Percentiles rank a stretch among this genome's conserved stretches.
phyloP scores from a whole-genome alignment of 2,797 vertebrate genomes.

The Harpagifer antarcticus region DNA sequence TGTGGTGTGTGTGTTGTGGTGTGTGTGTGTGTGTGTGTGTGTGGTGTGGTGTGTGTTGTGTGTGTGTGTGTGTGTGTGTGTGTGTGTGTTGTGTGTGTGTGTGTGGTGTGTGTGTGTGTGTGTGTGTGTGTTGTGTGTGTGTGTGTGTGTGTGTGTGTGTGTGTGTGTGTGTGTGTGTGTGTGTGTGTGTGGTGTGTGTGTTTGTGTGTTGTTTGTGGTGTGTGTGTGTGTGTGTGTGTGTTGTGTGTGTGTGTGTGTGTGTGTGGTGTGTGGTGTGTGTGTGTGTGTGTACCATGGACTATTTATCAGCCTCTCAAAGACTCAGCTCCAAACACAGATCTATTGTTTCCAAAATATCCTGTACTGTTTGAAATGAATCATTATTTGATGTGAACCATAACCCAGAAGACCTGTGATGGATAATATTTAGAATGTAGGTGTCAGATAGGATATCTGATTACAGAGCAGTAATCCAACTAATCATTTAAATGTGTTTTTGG shows the following conservation, averaged over 20 bases:
- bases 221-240: too few species aligned
- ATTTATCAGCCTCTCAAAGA: background rate
- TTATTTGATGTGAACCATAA: background rate
- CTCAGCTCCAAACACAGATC: background rate
- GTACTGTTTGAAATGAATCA: background rate
- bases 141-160: background rate
- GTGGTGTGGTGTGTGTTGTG: too few species aligned
- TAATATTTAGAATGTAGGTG: slow-evolving; percentile 1
- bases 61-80: too few species aligned
- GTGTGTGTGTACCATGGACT: background rate
- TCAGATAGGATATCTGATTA: background rate
- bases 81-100: too few species aligned
- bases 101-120: too few species aligned
- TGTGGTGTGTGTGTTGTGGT: too few species aligned
- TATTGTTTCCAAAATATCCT: background rate
- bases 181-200: too few species aligned
- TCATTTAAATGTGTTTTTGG: background rate
- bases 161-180: too few species aligned
- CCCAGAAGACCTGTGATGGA: background rate
- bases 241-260: background rate
- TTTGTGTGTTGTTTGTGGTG: too few species aligned
- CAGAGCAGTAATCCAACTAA: background rate
- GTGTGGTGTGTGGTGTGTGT: background rate
- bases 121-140: too few species aligned
- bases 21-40: too few species aligned